A percentile compares a stretch with the other conserved stretches of the same genome.
Evolutionary conservation across 2,888 invertebrate species (phyloP).

Genomic region (Dryococelus australis): DNA sequence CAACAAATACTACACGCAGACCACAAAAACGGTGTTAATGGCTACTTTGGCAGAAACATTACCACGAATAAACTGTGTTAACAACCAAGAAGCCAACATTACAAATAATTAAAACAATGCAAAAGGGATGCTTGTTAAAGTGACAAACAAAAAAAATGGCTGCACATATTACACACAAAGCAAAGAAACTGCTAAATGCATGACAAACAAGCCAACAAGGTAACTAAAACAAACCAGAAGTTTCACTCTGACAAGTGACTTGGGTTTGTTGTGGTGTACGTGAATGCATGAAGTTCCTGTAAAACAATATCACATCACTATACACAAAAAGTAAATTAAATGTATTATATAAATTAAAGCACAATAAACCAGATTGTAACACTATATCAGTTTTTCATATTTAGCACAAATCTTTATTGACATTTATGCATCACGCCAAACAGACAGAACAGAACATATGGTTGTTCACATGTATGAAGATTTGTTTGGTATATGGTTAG

Average conservation of each 20-base stretch:
- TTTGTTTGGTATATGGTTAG: too few relatives aligned
- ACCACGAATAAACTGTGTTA: too few relatives aligned
- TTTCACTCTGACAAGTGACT: not conserved
- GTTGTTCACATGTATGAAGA: too few relatives aligned
- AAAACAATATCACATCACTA: conserved; percentile 39
- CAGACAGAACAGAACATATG: too few relatives aligned
- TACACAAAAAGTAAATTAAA: not conserved
- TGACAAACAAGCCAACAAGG: not conserved
- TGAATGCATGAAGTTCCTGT: conserved; percentile 57
- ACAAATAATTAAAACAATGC: not conserved
- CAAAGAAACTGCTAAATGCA: conserved; percentile 24
- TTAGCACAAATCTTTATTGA: too few relatives aligned
- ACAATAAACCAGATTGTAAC: too few relatives aligned
- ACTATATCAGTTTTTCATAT: too few relatives aligned
- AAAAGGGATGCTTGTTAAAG: not conserved
- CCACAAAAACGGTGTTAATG: not conserved
- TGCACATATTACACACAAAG: not conserved
- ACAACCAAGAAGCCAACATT: too few relatives aligned
- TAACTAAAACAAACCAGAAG: not conserved
- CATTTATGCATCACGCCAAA: too few relatives aligned
- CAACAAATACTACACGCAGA: conserved; percentile 21
- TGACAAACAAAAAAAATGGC: not conserved
- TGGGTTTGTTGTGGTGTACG: conserved; percentile 32
- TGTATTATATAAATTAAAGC: too few relatives aligned
- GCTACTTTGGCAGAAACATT: too few relatives aligned